Evolutionary conservation across 2,888 invertebrate species (phyloP), one percentile per base, ranked within the genome.

Genomic region (Belgica antarctica): DNA sequence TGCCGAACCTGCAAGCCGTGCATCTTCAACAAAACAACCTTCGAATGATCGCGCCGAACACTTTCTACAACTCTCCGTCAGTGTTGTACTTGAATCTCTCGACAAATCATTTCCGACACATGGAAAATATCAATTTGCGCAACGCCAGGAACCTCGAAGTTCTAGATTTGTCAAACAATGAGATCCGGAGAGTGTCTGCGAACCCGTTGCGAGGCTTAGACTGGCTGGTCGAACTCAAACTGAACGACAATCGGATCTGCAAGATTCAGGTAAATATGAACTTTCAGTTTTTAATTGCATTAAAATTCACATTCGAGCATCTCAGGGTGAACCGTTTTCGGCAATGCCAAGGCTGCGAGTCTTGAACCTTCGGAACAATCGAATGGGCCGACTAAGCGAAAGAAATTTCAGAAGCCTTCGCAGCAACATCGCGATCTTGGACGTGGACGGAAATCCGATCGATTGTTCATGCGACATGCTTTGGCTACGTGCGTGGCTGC

Each of bases 391-490:
- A 2, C 83, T 94, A 72, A 83, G 87, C 1, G 93, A 94, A 78
- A 82, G 82, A 24, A 87, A 87, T 0, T 89, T 93, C 75, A 84
- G 87, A 71, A 87, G 89, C 74, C 79, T 94, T 46, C 83, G 90
- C 73, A 89, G 89, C 71, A 92, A 92, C 74, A 89, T 93, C 70
- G 92, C 91, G 5, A 85, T 90, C 74, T 81, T 94, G 71, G 92
- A 93, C 78, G 86, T 94, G 71, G 90, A 92, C 78, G 93, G 90
- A 31, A 94, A 94, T 81, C 94, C 94, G 1, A 81, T 94, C 72
- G 83, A 85, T 22, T 94, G 94, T 77, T 87, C 90, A 62, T 94
- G 94, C 76, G 87, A 87, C 72, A 84, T 92, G 78, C 83, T 90
- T 69, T 94, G 94, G 94, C 80, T 94, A 1, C 86, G 90, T 74